Evolutionary conservation across 2,888 invertebrate genomes (phyloP).

Genomic region (Tromatobia lineatoria): DNA sequence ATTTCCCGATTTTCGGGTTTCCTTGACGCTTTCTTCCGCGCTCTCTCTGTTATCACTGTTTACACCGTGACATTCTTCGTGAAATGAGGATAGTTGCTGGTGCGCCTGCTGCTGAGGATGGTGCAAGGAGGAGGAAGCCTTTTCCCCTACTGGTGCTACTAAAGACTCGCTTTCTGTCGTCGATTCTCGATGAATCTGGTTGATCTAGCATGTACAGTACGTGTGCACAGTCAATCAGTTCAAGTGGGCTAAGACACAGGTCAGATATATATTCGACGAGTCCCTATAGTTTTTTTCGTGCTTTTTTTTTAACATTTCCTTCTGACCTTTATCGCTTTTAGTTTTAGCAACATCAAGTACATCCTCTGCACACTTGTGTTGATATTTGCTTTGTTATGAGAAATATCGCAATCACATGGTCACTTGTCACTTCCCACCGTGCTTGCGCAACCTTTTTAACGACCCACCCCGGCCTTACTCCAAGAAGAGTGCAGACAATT

Average conservation of each 20-base stretch:
- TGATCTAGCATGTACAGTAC: slow-evolving; percentile 77
- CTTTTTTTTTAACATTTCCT: not conserved
- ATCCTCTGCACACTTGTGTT: slow-evolving; percentile 36
- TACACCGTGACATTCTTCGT: slow-evolving; percentile 72
- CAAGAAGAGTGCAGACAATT: slow-evolving; percentile 71
- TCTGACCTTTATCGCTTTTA: slow-evolving; percentile 10
- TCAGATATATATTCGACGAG: slow-evolving; percentile 56
- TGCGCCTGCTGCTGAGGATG: slow-evolving; percentile 74
- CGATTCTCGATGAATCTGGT: slow-evolving; percentile 78
- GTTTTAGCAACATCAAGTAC: slow-evolving; percentile 8
- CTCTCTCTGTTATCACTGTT: slow-evolving; percentile 75
- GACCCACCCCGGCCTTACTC: slow-evolving; percentile 39
- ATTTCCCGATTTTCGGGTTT: slow-evolving; percentile 66
- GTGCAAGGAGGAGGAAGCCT: slow-evolving; percentile 71
- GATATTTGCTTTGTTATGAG: slow-evolving; percentile 65
- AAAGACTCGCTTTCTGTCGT: slow-evolving; percentile 75
- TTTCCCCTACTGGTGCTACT: slow-evolving; percentile 74
- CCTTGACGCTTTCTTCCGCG: slow-evolving; percentile 71
- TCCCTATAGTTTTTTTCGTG: slow-evolving; percentile 33
- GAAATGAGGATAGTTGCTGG: slow-evolving; percentile 68
- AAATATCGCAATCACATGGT: slow-evolving; percentile 82
- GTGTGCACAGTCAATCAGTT: slow-evolving; percentile 78
- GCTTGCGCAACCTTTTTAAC: slow-evolving; percentile 50
- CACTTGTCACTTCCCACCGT: slow-evolving; percentile 84
- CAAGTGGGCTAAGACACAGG: slow-evolving; percentile 65